These are phyloP conservation scores for Zosterops borbonicus DNA, from an alignment of 2,113 vertebrate species.

Conservation along the genomic window DNA sequence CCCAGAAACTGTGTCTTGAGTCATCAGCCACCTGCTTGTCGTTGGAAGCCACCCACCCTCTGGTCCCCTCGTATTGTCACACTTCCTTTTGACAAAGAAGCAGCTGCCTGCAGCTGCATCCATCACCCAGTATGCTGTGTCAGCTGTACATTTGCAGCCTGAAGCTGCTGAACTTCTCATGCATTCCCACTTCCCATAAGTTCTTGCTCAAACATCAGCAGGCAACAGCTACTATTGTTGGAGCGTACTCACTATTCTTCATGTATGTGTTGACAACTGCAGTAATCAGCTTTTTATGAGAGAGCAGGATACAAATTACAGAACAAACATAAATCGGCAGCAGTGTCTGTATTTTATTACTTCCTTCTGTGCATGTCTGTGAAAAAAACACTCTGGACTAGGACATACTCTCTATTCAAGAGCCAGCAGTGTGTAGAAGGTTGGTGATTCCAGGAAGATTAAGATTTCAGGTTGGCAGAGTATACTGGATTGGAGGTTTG, in stretches of 20 bases:
- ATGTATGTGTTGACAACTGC: neutral
- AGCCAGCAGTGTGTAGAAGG: neutral
- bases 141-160: neutral
- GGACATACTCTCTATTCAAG: neutral
- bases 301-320: neutral
- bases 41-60: neutral
- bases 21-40: neutral
- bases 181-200: neutral
- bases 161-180: neutral
- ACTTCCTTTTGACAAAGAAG: neutral
- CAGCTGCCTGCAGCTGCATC: neutral
- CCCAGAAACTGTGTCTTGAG: neutral
- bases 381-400: neutral
- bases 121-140: neutral
- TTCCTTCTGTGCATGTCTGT: neutral
- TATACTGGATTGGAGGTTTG: neutral
- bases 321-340: neutral
- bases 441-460: neutral
- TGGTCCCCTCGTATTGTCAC: neutral
- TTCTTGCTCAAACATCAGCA: neutral
- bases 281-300: neutral
- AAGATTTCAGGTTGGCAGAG: neutral
- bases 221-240: neutral
- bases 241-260: neutral
- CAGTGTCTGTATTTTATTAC: slow-evolving; percentile 15